Evolutionary conservation across 1,140 invertebrate genomes (phyloP).

Genomic region (Babylonia areolata): DNA sequence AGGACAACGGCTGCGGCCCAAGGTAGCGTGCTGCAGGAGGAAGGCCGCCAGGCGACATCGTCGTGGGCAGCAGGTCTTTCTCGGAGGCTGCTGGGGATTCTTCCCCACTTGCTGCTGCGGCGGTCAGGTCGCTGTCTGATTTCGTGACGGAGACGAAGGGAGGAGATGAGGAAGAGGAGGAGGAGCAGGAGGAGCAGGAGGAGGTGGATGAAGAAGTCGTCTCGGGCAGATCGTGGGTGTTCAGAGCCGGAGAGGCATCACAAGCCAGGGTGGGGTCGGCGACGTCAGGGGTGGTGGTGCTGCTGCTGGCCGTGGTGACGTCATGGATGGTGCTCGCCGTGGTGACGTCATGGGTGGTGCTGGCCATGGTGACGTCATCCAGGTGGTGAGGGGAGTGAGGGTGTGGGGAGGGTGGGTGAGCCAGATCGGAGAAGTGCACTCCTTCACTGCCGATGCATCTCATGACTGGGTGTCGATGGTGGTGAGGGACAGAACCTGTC

Average conservation of each 20-base stretch:
- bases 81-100: too few species aligned
- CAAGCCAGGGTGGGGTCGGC: too few species aligned
- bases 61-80: too few species aligned
- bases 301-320: background rate
- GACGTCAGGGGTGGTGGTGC: too few species aligned
- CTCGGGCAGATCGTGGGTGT: too few species aligned
- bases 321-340: too few species aligned
- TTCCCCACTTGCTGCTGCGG: too few species aligned
- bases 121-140: background rate
- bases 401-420: background rate
- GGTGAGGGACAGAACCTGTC: background rate
- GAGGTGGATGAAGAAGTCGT: background rate
- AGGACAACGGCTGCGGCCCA: background rate
- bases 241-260: too few species aligned
- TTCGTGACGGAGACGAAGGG: background rate
- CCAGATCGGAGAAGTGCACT: background rate
- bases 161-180: background rate
- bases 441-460: background rate
- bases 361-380: background rate
- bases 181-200: background rate
- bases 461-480: background rate
- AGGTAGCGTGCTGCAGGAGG: too few species aligned
- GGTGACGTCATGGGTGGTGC: background rate
- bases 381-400: too few species aligned
- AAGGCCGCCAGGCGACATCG: too few species aligned